Percentiles rank a stretch among this genome's conserved stretches.
phyloP scores from a whole-genome alignment of 64 coral and sea anemone genomes.

The Actinia equina region DNA sequence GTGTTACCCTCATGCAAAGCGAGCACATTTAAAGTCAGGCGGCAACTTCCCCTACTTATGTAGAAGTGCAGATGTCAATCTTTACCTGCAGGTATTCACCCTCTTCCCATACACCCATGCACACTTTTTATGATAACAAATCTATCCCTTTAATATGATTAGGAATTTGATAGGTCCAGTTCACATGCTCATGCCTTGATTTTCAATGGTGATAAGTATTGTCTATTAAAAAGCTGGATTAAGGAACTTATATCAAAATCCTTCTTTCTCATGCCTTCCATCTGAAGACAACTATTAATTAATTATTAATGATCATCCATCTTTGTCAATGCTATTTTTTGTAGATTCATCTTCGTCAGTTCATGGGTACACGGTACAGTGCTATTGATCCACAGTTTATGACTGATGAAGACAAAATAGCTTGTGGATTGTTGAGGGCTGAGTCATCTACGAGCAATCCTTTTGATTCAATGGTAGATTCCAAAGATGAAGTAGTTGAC shows the following conservation, averaged over 20 bases:
- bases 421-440: constrained; percentile 53
- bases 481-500: constrained; percentile 7
- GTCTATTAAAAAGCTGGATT: too few relatives aligned
- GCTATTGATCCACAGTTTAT: constrained; percentile 75
- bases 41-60: constrained; percentile 99
- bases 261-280: too few relatives aligned
- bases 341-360: constrained; percentile 93
- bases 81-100: constrained; percentile 87
- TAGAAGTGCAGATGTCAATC: constrained; percentile 89
- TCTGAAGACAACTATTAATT: too few relatives aligned
- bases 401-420: constrained; percentile 86
- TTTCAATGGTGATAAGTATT: too few relatives aligned
- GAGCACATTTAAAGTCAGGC: constrained; percentile 93
- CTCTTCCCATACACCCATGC: too few relatives aligned
- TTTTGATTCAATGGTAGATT: background rate
- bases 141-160: too few relatives aligned
- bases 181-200: too few relatives aligned
- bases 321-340: background rate
- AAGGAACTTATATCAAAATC: too few relatives aligned
- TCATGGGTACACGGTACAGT: constrained; percentile 81
- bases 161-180: too few relatives aligned
- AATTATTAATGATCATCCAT: too few relatives aligned
- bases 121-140: too few relatives aligned
- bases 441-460: background rate
- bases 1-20: constrained; percentile 86